These are phyloP conservation scores for Lacerta bilineata DNA, from an alignment of 2,797 vertebrate genomes.

Conservation along the genomic window DNA sequence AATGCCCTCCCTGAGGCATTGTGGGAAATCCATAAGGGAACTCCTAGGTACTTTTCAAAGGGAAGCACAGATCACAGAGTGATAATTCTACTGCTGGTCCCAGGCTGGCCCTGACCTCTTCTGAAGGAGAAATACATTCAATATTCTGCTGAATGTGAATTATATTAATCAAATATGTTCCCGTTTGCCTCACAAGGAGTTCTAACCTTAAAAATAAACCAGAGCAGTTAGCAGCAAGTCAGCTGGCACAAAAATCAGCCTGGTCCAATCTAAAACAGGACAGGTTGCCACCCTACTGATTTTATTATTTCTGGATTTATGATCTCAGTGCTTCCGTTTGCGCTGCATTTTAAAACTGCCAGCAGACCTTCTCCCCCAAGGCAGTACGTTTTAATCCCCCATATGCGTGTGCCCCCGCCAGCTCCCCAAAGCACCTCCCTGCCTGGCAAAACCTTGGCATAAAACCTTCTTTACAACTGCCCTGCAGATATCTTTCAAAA, in stretches of 20 bases:
- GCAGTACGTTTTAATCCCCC: not conserved
- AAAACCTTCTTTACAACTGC: not conserved
- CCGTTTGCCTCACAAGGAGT: not conserved
- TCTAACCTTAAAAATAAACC: not conserved
- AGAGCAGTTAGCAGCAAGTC: not conserved
- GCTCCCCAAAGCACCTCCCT: not conserved
- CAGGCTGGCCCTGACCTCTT: not conserved
- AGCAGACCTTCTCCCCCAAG: not conserved
- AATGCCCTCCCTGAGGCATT: not conserved
- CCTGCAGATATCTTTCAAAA: not conserved
- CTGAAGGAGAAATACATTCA: not conserved
- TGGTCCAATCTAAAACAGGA: not conserved
- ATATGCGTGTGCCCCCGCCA: not conserved
- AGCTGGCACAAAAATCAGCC: not conserved
- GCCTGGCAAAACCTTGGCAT: not conserved
- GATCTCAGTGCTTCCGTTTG: not conserved
- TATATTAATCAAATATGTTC: not conserved
- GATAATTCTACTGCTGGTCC: not conserved
- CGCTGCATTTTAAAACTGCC: not conserved
- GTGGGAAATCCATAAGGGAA: not conserved
- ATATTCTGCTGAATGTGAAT: not conserved
- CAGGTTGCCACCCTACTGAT: not conserved
- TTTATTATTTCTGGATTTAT: constrained; percentile 26
- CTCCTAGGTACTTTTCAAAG: not conserved
- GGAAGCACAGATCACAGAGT: not conserved